Base-by-base conservation (phyloP, 1,140 invertebrate genomes). In the Saccostrea glomerata region DNA sequence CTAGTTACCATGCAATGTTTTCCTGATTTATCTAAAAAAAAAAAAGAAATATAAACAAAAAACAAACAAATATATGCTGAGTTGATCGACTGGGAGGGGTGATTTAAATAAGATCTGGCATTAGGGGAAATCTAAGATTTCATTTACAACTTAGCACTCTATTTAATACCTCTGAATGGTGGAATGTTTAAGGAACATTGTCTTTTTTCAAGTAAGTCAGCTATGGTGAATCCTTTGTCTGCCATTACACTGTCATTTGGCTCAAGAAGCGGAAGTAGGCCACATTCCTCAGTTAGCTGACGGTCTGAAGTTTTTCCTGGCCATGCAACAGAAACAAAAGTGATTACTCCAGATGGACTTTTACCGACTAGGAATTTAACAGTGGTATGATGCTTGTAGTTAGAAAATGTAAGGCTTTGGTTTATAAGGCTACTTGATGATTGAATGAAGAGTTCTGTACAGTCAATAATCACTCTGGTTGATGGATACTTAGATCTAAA, bases 351-450 rank as follows among this genome's bases (percentile, higher is more conserved):
- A 9, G 85, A 58, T n/a, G 88, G 88, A 23, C 73, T 89, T n/a
- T 86, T 89, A 13, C 88, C 88, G 5, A 89, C 85, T 13, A 89
- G 63, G 84, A 89, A 89, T 30, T 87, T 89, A 20, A 84, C 7
- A 58, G 88, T 89, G 55, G 40, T 89, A 55, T 89, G 88, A n/a
- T 89, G 73, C 56, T 89, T 89, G 23, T 89, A 89, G 66, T 86
- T 86, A 25, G 88, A 89, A 85, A 84, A 89, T 20, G 85, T 84
- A 66, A 83, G 12, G 56, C 7, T 63, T 13, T 84, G 85, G 17
- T 83, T 84, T 12, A 86, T 15, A 20, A 89, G 11, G 36, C 85
- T 89, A 12, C 47, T 30, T 17, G 88, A 66, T 56, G 36, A 36
- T n/a, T 89, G 88, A 20, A 83, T 17, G 55, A 60, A 89, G 55